Evolutionary conservation across 2,888 invertebrate species (phyloP), one percentile per base, ranked within the genome.

Genomic region (Periphyllus acericola): DNA sequence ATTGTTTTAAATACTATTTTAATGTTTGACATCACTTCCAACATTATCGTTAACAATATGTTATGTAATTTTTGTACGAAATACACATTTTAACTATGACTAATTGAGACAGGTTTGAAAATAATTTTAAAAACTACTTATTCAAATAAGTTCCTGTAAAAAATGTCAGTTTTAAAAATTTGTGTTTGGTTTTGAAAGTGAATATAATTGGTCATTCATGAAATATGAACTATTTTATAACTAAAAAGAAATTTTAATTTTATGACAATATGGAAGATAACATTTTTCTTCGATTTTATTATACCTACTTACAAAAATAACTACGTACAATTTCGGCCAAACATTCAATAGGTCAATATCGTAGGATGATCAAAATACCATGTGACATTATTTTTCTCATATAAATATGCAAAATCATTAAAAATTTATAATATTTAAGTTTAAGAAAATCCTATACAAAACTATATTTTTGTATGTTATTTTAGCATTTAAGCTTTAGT

Each of bases 141-240:
- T 60, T 55, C 32, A 66, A 66, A 66, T 80, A 36, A 14, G 71
- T 80, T 60, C 8, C 6, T 79, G 34, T 55, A 60, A 55, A 79
- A 36, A 19, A 0, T 17, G 6, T 34, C 17, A 60, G 34, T 36
- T 34, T 60, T 21, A 25, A 60, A 8, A 46, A 46, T 81, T 71
- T 0, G 32, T 40, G 6, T 25, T 68, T 66, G 21, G 40, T 81
- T 32, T 14, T 32, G 21, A 80, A 25, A 66, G 36, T 40, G 25
- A 81, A 68, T 46, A 68, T 46, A 71, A 19, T 75, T 29, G 29
- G 74, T 83, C 40, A 17, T 46, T 66, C 17, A 29, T 84, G 60
- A 76, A 76, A 66, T 21, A 75, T 29, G 25, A 40, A 0, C 60
- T 60, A 60, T 60, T 36, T 83, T n/a, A 9, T 36, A 0, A 29